A percentile compares a stretch with the other conserved stretches of the same genome.
Evolutionary conservation across 2,113 vertebrate genomes (phyloP).

Genomic region (Triplophysa siluroides): DNA sequence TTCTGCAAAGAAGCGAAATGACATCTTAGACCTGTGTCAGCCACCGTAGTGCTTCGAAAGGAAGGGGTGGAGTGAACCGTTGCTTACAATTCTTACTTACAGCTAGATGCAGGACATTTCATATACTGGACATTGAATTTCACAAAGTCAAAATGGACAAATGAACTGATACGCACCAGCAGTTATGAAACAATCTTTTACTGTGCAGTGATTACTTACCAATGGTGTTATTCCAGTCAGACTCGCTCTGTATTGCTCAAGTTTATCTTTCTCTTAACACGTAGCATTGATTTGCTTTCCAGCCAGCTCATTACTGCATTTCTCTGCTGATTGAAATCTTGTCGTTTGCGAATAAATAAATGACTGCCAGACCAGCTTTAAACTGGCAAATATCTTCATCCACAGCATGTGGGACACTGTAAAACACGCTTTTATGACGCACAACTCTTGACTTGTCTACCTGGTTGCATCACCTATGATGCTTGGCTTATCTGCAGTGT

Average conservation of each 20-base stretch:
- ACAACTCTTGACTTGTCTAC: too few relatives aligned
- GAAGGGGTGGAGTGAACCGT: too few relatives aligned
- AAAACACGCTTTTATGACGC: too few relatives aligned
- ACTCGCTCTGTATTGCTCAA: slow-evolving; percentile 36
- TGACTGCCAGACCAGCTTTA: too few relatives aligned
- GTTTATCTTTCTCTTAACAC: slow-evolving; percentile 21
- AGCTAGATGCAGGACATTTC: too few relatives aligned
- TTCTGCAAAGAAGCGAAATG: too few relatives aligned
- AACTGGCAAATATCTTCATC: too few relatives aligned
- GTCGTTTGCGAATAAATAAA: not conserved
- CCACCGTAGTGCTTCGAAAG: too few relatives aligned
- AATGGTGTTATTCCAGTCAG: not conserved
- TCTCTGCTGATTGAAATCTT: slow-evolving; percentile 36
- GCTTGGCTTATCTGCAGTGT: too few relatives aligned
- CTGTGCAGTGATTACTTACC: slow-evolving; percentile 30
- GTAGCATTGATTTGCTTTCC: slow-evolving; percentile 36
- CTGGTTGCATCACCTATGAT: too few relatives aligned
- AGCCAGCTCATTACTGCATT: slow-evolving; percentile 29
- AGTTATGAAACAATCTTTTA: slow-evolving; percentile 5
- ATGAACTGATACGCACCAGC: not conserved
- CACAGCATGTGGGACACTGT: too few relatives aligned
- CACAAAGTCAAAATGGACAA: not conserved
- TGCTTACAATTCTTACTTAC: not conserved
- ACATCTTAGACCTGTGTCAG: too few relatives aligned
- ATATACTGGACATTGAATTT: not conserved